A percentile compares a stretch with the other conserved stretches of the same genome.
These are phyloP conservation scores for Lacanobia oleracea DNA, from an alignment of 2,888 invertebrate species.

Conservation along the genomic window DNA sequence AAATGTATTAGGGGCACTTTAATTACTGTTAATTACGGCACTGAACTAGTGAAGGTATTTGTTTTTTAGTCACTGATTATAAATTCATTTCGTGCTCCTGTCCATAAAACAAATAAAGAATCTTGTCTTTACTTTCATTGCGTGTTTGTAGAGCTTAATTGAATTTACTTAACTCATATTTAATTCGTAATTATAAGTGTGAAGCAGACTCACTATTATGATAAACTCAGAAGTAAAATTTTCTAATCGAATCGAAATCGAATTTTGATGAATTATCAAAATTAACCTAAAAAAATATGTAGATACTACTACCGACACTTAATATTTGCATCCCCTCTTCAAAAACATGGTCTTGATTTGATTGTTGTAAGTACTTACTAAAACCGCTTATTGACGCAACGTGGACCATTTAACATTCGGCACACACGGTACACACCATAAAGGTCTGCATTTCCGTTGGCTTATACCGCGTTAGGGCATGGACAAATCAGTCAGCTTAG, in stretches of 20 bases:
- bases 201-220: neutral
- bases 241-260: neutral
- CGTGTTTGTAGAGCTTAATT: slow-evolving; percentile 31
- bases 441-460: slow-evolving; percentile 84
- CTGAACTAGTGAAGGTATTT: slow-evolving; percentile 55
- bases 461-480: slow-evolving; percentile 77
- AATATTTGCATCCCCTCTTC: slow-evolving; percentile 42
- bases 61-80: slow-evolving; percentile 45
- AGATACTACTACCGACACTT: slow-evolving; percentile 5
- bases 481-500: slow-evolving; percentile 79
- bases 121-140: slow-evolving; percentile 29
- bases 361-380: slow-evolving; percentile 61
- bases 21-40: slow-evolving; percentile 57
- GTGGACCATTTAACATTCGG: slow-evolving; percentile 77
- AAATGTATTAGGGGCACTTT: slow-evolving; percentile 61
- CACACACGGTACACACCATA: slow-evolving; percentile 78
- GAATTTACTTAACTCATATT: slow-evolving; percentile 7
- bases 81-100: slow-evolving; percentile 48
- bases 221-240: neutral
- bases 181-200: neutral
- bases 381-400: slow-evolving; percentile 75
- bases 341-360: slow-evolving; percentile 51
- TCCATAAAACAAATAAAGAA: slow-evolving; percentile 30
- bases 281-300: too few species aligned
- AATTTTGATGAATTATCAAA: too few species aligned